phyloP scores from a whole-genome alignment of 2,888 invertebrate genomes.

The Chrysotoxum bicinctum region DNA sequence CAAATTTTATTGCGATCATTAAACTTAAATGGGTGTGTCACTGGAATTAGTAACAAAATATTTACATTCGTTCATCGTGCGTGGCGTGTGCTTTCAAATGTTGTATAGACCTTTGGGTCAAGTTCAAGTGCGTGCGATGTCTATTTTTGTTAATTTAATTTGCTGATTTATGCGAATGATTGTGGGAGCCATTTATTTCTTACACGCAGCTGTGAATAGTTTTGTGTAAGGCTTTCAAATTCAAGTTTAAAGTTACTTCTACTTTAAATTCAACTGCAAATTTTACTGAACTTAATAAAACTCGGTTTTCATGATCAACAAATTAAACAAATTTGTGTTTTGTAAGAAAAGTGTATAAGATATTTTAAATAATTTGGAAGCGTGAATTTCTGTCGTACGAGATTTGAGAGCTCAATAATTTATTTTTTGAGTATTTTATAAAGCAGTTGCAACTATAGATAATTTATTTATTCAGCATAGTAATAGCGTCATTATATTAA shows the following conservation, averaged over 20 bases:
- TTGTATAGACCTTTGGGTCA: conserved; percentile 29
- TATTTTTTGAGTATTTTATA: too few relatives aligned
- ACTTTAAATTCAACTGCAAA: background rate
- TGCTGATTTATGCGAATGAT: conserved; percentile 1
- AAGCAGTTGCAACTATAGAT: too few relatives aligned
- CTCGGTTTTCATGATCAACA: background rate
- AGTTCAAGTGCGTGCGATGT: conserved; percentile 54
- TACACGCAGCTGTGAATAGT: too few relatives aligned
- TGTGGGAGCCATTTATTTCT: background rate
- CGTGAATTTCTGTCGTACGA: too few relatives aligned
- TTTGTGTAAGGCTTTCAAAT: background rate
- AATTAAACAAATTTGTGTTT: background rate
- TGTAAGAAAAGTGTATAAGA: too few relatives aligned
- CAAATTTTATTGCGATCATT: background rate
- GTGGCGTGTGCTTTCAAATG: conserved; percentile 10
- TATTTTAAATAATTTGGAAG: too few relatives aligned
- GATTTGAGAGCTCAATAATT: too few relatives aligned
- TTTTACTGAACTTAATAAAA: background rate
- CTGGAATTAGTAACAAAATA: background rate
- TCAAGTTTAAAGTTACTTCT: background rate
- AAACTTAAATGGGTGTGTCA: conserved; percentile 13
- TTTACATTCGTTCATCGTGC: conserved; percentile 3
- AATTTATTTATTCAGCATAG: too few relatives aligned
- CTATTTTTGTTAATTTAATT: background rate
- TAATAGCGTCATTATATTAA: too few relatives aligned